Base-by-base conservation (phyloP, 1,140 invertebrate genomes). In the Vanessa atalanta region DNA sequence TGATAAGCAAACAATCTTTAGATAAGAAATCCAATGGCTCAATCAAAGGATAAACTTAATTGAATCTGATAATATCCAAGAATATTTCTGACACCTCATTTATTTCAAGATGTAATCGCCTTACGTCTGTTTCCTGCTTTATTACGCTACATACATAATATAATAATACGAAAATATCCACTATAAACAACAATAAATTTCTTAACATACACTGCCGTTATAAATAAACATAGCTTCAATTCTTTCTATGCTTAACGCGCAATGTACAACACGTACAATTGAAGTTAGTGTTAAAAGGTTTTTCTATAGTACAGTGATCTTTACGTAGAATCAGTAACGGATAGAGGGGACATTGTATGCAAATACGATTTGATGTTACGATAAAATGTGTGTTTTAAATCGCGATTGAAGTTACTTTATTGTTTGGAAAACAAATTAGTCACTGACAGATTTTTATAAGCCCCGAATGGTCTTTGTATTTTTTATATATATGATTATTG, bases 321-420 rank as follows among this genome's bases (percentile, higher is more conserved):
- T 9, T 69, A 47, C 31, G 31, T 57, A 69, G 53, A 60, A 47
- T 47, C 66, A 69, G 53, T 57, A 69, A 69, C 57, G 57, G 57
- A 69, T n/a, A 69, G 55, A 69, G 13, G n/a, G 15, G 53, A 57
- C 66, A 69, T 69, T 69, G 66, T 69, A 69, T 69, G 66, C 16
- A 55, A 69, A 69, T 69, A 57, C 6, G 37, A 31, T 37, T 69
- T 69, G 20, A 57, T 57, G 43, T 47, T 57, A 69, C 43, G 66
- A 69, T 69, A 43, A 67, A 67, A 57, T 47, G 51, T 69, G 23
- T 47, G 66, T 69, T 43, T 60, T 47, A 53, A 67, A 69, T 68
- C 51, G 15, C 15, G 53, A 69, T 57, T 55, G 20, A 14, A 50
- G 55, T 69, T 37, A 23, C 57, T 14, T 37, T 69, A 60, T 43